Percentiles rank a stretch among this genome's conserved stretches.
Conservation (phyloP, 2,888 invertebrate genomes). For the Stratiomys singularior region DNA sequence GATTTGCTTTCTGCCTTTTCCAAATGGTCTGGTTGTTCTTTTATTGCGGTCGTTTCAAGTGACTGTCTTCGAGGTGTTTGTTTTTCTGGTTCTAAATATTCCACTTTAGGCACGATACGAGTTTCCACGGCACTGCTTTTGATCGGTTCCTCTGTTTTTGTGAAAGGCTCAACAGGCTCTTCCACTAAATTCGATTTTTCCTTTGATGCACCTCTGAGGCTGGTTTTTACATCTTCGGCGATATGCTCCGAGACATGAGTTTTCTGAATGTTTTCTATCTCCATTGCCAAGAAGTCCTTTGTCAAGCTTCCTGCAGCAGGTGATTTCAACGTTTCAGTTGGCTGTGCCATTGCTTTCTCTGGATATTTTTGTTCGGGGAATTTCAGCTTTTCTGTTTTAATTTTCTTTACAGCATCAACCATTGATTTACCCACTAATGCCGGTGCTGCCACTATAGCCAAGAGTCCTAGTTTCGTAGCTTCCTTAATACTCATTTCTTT, state of each 20-base stretch:
- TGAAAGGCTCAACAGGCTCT: too few species aligned
- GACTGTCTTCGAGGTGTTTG: neutral
- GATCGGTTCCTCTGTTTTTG: too few species aligned
- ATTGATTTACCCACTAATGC: slow-evolving; percentile 88
- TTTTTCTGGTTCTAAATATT: neutral
- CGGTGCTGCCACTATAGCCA: slow-evolving; percentile 89
- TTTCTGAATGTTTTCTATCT: too few species aligned
- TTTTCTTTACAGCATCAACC: slow-evolving; percentile 79
- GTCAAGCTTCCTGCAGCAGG: neutral
- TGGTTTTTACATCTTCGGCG: neutral
- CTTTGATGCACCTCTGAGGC: too few species aligned
- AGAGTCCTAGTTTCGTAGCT: slow-evolving; percentile 85
- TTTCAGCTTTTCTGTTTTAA: slow-evolving; percentile 55
- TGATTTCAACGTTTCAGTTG: neutral
- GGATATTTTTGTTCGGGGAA: neutral
- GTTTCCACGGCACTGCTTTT: neutral
- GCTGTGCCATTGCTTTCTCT: neutral
- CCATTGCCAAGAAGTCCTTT: too few species aligned
- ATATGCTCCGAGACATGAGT: neutral
- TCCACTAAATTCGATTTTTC: too few species aligned
- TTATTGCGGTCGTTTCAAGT: neutral
- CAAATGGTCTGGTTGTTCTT: too few species aligned
- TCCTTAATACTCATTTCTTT: slow-evolving; percentile 70
- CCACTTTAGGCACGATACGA: neutral
- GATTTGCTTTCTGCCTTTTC: too few species aligned